A percentile compares a stretch with the other conserved stretches of the same genome.
Conservation (phyloP, 2,797 vertebrate genomes). For the Xerus rutilus region DNA sequence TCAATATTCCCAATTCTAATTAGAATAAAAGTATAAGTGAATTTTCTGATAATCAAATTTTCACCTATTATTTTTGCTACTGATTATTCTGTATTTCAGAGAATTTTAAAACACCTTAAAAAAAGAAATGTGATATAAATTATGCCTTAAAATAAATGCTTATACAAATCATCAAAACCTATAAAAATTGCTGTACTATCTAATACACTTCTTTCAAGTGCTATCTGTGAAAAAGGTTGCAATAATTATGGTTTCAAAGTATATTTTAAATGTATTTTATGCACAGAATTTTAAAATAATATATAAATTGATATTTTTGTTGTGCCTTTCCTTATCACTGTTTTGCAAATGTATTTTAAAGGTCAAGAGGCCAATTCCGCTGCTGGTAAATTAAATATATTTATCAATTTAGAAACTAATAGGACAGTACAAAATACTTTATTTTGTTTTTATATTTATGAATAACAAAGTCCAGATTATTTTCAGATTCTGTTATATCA, state of each 20-base stretch:
- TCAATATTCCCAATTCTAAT: background rate
- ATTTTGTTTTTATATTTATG: background rate
- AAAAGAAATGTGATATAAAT: background rate
- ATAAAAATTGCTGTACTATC: background rate
- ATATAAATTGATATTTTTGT: background rate
- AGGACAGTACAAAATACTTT: background rate
- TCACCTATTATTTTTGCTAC: background rate
- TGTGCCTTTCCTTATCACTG: background rate
- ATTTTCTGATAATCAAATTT: background rate
- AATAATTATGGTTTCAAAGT: background rate
- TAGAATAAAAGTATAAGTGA: background rate
- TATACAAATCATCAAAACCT: background rate
- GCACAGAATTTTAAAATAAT: background rate
- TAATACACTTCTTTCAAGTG: background rate
- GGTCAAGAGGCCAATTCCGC: background rate
- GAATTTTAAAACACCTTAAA: background rate
- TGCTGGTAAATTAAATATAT: background rate
- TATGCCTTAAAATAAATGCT: background rate
- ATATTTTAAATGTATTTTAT: background rate
- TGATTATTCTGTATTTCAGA: background rate
- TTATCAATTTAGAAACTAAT: background rate
- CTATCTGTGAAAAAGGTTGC: background rate
- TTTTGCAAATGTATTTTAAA: slow-evolving; percentile 11
- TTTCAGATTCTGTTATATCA: background rate
- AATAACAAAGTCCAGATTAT: background rate